A percentile compares a stretch with the other conserved stretches of the same genome.
Evolutionary conservation across 92 coral and sea anemone genomes (phyloP).

Genomic region (Phenganax stokvisi): DNA sequence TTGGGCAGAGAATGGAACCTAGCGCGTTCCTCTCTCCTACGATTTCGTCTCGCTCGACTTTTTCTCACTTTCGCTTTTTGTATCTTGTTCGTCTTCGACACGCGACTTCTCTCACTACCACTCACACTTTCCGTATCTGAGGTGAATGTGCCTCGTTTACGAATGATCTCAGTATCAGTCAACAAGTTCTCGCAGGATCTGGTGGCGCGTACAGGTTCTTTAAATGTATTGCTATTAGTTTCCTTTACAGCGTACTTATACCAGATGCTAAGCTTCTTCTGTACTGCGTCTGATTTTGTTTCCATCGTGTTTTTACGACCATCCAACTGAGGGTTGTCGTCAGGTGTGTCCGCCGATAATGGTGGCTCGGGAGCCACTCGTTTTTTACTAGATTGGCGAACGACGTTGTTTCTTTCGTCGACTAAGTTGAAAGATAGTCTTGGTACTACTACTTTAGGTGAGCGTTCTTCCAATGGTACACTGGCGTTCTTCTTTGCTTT

Average conservation of each 20-base stretch:
- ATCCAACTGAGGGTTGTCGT: background rate
- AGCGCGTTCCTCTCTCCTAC: constrained; percentile 19
- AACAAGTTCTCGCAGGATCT: constrained; percentile 24
- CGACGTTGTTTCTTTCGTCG: background rate
- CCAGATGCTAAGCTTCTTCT: constrained; percentile 26
- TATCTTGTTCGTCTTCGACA: background rate
- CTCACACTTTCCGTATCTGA: constrained; percentile 30
- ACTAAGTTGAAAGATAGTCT: background rate
- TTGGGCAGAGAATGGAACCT: constrained; percentile 28
- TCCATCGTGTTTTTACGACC: background rate
- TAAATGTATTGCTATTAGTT: background rate
- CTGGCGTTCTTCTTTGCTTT: background rate
- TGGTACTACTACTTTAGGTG: background rate
- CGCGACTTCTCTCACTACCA: background rate
- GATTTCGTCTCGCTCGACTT: constrained; percentile 30
- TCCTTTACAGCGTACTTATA: constrained; percentile 27
- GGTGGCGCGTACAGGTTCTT: background rate
- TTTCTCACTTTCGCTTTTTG: constrained; percentile 13
- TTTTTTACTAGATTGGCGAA: constrained; percentile 1
- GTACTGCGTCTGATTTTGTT: constrained; percentile 10
- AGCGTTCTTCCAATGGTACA: background rate
- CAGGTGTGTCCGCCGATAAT: background rate
- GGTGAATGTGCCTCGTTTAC: constrained; percentile 4
- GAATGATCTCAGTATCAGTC: constrained; percentile 32
- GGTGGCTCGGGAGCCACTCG: constrained; percentile 7